Base-by-base conservation (phyloP, 1,140 invertebrate species). In the Ips nitidus region DNA sequence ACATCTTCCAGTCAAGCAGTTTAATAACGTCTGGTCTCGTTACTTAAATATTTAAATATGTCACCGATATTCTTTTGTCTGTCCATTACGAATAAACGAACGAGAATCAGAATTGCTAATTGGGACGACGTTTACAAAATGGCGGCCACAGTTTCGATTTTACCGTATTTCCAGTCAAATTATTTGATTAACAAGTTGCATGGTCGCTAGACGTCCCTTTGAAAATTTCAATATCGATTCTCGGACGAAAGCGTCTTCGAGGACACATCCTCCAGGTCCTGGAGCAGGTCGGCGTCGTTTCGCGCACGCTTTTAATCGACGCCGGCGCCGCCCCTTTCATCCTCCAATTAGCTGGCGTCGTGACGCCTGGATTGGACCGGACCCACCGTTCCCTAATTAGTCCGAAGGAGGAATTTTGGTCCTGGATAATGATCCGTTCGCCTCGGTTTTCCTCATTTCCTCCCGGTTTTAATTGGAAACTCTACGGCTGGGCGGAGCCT, bases 31-130 rank as follows among this genome's bases (percentile, higher is more conserved):
- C 71, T 71, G 62, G 69, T 71, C 70, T 70, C 61, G 64, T 56
- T 70, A 75, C 73, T 76, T 76, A 71, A 76, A 76, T 76, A 76
- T 76, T 76, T 73, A 76, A 76, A 76, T 75, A 70, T 76, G 75
- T 75, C 74, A 75, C 69, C 72, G 72, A 73, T 74, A 75, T 75
- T 75, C 74, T 73, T 75, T 75, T 76, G 75, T 76, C 74, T 72
- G 75, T 57, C 56, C 66, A 52, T 66, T 65, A 69, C 63, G 73
- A 71, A 75, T 75, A 76, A 76, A 72, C 75, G 75, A 75, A 76
- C 72, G 74, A 69, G 70, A 75, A 69, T 76, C 75, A 75, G 75
- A 76, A 76, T 76, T 76, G 75, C 75, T 76, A 76, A 76, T 76
- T 74, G 73, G 70, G 39, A 3, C 22, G 22, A 22, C 43, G 37